phyloP scores from a whole-genome alignment of 2,797 vertebrate genomes.

The Acanthornis magna region DNA sequence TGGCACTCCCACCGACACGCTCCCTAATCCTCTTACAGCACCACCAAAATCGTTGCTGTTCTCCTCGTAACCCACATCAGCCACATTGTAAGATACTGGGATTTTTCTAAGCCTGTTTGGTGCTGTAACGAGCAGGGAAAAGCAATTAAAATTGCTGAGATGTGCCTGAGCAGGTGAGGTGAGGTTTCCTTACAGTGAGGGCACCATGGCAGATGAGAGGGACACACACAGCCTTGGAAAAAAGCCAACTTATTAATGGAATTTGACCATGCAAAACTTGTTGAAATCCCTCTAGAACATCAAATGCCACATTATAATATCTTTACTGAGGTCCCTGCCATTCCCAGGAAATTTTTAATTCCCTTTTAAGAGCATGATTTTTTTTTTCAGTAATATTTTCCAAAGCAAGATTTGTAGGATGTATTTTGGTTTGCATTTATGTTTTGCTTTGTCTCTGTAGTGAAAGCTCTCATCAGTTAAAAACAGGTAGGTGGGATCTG shows the following conservation, averaged over 20 bases:
- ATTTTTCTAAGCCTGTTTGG: conserved; percentile 40
- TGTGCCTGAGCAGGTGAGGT: conserved; percentile 60
- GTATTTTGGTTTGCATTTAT: background rate
- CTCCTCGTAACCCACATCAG: background rate
- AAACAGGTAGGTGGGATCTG: background rate
- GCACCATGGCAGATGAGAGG: conserved; percentile 56
- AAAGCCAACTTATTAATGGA: conserved; percentile 71
- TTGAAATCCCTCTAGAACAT: conserved; percentile 67
- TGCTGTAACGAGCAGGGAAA: conserved; percentile 23
- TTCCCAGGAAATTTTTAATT: conserved; percentile 35
- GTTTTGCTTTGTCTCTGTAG: background rate
- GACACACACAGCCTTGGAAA: conserved; percentile 59
- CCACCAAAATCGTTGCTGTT: background rate
- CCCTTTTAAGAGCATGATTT: background rate
- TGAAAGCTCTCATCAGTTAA: background rate
- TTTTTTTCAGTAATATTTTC: background rate
- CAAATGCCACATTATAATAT: conserved; percentile 66
- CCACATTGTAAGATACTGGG: background rate
- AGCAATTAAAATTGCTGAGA: conserved; percentile 65
- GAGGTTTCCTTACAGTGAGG: conserved; percentile 60
- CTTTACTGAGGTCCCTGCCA: conserved; percentile 44
- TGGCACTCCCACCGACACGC: background rate
- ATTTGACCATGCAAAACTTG: conserved; percentile 75
- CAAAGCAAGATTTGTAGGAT: background rate
- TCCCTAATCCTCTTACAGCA: background rate